Evolutionary conservation across 2,888 invertebrate species (phyloP), one percentile per base, ranked within the genome.

Genomic region (Drosophila neutralis): DNA sequence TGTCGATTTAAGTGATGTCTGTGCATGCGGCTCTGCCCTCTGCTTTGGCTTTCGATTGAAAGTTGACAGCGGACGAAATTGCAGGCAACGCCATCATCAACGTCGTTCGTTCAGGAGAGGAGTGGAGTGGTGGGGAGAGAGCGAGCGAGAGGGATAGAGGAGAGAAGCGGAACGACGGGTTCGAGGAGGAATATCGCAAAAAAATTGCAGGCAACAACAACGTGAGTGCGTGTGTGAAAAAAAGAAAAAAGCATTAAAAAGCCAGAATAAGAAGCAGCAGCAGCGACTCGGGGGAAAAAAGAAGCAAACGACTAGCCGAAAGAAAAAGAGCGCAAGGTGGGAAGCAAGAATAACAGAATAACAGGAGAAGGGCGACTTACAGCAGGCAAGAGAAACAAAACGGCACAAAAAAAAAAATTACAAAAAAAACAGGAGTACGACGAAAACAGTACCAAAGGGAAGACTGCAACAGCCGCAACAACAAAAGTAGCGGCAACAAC

Each of bases 131-230:
- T n/a, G 51, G n/a, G 31, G 27, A 29, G 29, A 29, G 57, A 33
- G 52, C 21, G 51, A 42, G 36, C 18, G 57, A 48, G 29, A 21
- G 38, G 35, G 27, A 18, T 31, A 13, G 57, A n/a, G 31, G 40
- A 56, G 40, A 52, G 68, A 64, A 68, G 57, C 42, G 61, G 57
- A 66, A 58, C 85, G 85, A 75, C 81, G 84, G 67, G 40, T 57
- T 61, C 73, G 53, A 70, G 66, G 51, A 73, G 66, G 67, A 84
- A 78, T 82, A 84, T 78, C 59, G 79, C 79, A 71, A 80, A 82
- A 73, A 64, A 62, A 45, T 77, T 83, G 74, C 81, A 62, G 64
- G 80, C 85, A 82, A 87, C 68, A 57, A n/a, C 83, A 80, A 83
- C 87, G 83, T 88, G 89, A 73, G 83, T 75, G 77, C 63, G 70